These are phyloP conservation scores for Hippoglossus stenolepis DNA, from an alignment of 2,113 vertebrate species.

Conservation along the genomic window DNA sequence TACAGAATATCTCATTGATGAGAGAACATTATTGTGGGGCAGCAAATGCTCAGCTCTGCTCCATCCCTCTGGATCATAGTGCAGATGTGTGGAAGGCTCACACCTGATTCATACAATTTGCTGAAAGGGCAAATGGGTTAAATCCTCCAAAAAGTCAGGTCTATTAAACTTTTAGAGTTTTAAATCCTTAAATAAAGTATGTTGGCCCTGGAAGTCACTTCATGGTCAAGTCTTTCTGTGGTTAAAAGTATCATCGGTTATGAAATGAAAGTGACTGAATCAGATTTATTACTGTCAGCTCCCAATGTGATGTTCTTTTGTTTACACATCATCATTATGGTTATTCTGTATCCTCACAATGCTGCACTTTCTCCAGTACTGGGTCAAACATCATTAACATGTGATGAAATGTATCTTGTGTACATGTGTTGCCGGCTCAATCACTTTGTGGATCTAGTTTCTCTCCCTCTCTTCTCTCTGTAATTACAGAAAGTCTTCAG, in stretches of 20 bases:
- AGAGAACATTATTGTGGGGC: not conserved
- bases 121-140: not conserved
- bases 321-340: slow-evolving; percentile 29
- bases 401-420: slow-evolving; percentile 34
- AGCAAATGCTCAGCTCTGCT: not conserved
- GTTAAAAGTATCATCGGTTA: too few relatives aligned
- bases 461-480: slow-evolving; percentile 33
- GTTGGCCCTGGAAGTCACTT: slow-evolving; percentile 35
- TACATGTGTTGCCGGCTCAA: slow-evolving; percentile 29
- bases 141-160: not conserved
- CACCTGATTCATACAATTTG: not conserved
- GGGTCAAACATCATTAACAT: slow-evolving; percentile 64
- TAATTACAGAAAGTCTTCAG: slow-evolving; percentile 60
- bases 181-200: slow-evolving; percentile 8
- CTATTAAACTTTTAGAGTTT: not conserved
- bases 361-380: slow-evolving; percentile 27
- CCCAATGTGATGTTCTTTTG: slow-evolving; percentile 12
- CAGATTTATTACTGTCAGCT: slow-evolving; percentile 18
- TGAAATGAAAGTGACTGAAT: slow-evolving; percentile 38
- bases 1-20: not conserved
- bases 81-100: slow-evolving; percentile 5
- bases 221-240: too few relatives aligned
- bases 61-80: not conserved
- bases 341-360: slow-evolving; percentile 25
- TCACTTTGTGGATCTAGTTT: slow-evolving; percentile 53